A percentile compares a stretch with the other conserved stretches of the same genome.
These are phyloP conservation scores for Propithecus deckenii DNA, from an alignment of 2,797 vertebrate genomes.

Conservation along the genomic window DNA sequence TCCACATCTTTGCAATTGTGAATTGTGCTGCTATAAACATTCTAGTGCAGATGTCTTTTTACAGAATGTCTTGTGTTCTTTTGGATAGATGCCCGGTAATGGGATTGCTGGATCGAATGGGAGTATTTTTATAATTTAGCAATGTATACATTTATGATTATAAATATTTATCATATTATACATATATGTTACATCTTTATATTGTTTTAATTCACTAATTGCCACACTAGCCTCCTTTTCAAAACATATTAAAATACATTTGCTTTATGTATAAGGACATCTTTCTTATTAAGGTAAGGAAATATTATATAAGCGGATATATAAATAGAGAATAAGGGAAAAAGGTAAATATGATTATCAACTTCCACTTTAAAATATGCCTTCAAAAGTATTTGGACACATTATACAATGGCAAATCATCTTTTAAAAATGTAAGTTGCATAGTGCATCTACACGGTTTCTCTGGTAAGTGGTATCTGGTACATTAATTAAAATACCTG, in stretches of 20 bases:
- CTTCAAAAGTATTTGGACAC: not conserved
- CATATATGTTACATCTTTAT: too few species aligned
- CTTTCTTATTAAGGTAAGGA: not conserved
- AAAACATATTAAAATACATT: not conserved
- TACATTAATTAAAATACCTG: not conserved
- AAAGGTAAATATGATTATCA: not conserved
- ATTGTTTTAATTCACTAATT: not conserved
- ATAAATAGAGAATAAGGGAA: not conserved
- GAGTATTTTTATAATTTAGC: not conserved
- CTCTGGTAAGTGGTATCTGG: not conserved
- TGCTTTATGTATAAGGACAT: not conserved
- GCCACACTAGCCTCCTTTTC: too few species aligned
- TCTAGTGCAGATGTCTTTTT: too few species aligned
- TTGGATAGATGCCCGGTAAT: too few species aligned
- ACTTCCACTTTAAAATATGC: not conserved
- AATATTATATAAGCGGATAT: not conserved
- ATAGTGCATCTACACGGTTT: accelerated
- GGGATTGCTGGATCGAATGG: too few species aligned
- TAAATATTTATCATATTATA: not conserved
- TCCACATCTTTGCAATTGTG: too few species aligned
- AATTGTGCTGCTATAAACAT: too few species aligned
- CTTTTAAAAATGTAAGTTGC: not conserved
- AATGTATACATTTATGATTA: not conserved
- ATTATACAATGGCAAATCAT: not conserved
- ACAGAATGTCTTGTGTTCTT: too few species aligned